Conservation (phyloP, 2,888 invertebrate genomes). For the Lepeophtheirus nordmannii region DNA sequence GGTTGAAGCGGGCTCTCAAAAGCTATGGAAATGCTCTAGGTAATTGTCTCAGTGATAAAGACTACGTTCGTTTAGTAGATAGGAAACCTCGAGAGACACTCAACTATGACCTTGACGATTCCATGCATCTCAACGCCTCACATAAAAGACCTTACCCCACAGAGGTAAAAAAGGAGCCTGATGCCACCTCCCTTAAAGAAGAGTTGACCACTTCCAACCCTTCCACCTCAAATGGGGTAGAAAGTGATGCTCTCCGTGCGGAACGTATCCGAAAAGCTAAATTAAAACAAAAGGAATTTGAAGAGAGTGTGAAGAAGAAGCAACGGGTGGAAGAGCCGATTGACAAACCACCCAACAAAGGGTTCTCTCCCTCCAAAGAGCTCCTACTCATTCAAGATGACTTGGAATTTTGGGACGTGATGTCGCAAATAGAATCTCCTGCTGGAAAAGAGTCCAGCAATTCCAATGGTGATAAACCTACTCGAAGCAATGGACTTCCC, state of each 20-base stretch:
- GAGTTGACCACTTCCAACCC: not conserved
- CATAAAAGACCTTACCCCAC: not conserved
- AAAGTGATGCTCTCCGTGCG: not conserved
- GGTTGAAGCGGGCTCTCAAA: constrained; percentile 36
- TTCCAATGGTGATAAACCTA: not conserved
- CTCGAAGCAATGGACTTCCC: not conserved
- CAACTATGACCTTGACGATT: constrained; percentile 10
- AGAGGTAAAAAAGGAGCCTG: not conserved
- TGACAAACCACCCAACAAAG: not conserved
- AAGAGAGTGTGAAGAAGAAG: not conserved
- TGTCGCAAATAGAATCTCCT: constrained; percentile 11
- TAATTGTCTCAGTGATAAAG: constrained; percentile 35
- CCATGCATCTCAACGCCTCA: not conserved
- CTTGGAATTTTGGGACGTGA: constrained; percentile 17
- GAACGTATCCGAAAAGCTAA: constrained; percentile 16
- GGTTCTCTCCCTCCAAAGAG: not conserved
- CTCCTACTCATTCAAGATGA: constrained; percentile 3
- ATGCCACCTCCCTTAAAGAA: not conserved
- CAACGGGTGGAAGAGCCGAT: not conserved
- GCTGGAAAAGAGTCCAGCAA: not conserved
- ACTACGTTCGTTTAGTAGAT: constrained; percentile 31
- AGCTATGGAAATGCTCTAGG: constrained; percentile 37
- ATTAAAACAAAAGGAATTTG: constrained; percentile 17
- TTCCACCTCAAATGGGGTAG: not conserved
- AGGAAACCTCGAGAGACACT: constrained; percentile 19